Conservation (phyloP, 2,797 vertebrate genomes). For the Todus mexicanus region DNA sequence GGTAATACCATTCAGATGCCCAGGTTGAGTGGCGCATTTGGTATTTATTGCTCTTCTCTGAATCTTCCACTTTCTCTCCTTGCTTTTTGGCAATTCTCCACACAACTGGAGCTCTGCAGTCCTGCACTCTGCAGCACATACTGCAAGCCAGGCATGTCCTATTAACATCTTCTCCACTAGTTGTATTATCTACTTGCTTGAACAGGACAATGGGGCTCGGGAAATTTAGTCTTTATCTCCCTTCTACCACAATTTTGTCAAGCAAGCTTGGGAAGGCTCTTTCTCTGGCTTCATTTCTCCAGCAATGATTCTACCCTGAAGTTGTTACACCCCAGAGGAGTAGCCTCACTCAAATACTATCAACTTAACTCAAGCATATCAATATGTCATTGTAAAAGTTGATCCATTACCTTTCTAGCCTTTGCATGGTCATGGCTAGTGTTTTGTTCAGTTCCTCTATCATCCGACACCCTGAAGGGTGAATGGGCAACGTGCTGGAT, state of each 20-base stretch:
- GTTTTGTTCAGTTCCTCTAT: slow-evolving; percentile 98
- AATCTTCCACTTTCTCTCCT: background rate
- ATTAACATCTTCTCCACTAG: background rate
- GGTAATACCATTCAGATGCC: background rate
- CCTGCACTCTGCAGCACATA: background rate
- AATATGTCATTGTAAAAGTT: background rate
- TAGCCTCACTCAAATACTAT: background rate
- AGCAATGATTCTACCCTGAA: background rate
- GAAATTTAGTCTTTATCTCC: background rate
- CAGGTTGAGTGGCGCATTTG: background rate
- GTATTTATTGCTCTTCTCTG: background rate
- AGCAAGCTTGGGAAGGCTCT: background rate
- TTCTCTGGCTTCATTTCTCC: background rate
- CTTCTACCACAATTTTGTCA: background rate
- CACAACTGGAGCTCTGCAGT: background rate
- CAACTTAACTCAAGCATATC: background rate
- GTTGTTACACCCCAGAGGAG: background rate
- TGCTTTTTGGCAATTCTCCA: background rate
- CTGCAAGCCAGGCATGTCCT: background rate
- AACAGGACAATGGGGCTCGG: background rate
- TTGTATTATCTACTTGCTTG: background rate
- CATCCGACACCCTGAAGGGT: slow-evolving; percentile 87
- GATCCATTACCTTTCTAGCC: slow-evolving; percentile 89
- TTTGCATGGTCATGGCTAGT: slow-evolving; percentile 95
- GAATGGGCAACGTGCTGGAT: slow-evolving; percentile 82